These are phyloP conservation scores for Heterodera carotae DNA, from an alignment of 1,140 invertebrate genomes.

Conservation along the genomic window DNA sequence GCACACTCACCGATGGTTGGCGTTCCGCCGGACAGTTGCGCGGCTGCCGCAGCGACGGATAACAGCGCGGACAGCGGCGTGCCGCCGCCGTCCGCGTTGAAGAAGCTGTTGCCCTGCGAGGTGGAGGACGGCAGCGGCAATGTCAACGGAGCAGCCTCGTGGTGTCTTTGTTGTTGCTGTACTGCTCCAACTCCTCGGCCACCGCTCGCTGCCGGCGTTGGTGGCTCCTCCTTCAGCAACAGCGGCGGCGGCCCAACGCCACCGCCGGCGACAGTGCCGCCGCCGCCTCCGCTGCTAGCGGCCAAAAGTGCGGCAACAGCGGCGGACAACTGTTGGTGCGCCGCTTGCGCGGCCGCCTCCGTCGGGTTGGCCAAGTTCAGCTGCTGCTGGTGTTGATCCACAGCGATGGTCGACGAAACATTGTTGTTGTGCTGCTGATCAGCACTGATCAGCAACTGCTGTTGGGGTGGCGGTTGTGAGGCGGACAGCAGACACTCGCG, in stretches of 20 bases:
- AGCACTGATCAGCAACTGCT: neutral
- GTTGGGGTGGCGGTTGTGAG: neutral
- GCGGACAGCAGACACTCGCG: neutral
- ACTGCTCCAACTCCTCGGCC: neutral
- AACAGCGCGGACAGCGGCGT: constrained; percentile 5
- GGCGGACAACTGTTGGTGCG: neutral
- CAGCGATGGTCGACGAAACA: neutral
- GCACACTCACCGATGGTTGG: neutral
- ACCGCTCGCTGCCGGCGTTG: too few species aligned
- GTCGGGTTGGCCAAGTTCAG: neutral
- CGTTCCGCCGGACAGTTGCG: neutral
- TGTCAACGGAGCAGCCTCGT: neutral
- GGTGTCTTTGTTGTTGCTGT: too few species aligned
- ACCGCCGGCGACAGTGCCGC: too few species aligned
- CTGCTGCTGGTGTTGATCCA: neutral
- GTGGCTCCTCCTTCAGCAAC: neutral
- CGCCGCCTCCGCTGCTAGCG: neutral
- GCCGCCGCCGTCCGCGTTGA: neutral
- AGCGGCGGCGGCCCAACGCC: too few species aligned
- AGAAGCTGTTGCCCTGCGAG: neutral
- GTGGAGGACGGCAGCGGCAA: neutral
- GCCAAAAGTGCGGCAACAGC: constrained; percentile 8
- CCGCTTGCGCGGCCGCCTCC: neutral
- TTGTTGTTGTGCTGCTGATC: neutral
- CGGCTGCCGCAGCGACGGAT: neutral